Evolutionary conservation across 2,888 invertebrate genomes (phyloP).

Genomic region (Andrena chrysosceles): DNA sequence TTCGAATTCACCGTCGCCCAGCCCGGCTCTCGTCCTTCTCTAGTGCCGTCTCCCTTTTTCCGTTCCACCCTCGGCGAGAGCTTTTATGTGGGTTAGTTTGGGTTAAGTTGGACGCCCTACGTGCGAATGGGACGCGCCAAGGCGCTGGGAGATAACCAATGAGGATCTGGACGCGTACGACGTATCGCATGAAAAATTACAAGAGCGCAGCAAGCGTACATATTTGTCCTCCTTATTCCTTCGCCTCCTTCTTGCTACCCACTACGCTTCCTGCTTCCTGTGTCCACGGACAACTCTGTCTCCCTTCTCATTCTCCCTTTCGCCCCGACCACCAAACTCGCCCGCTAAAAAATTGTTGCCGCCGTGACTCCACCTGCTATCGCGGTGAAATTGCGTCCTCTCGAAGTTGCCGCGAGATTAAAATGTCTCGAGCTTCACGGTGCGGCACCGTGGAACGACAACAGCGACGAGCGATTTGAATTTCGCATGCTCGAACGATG

Average conservation of each 20-base stretch:
- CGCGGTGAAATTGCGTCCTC: constrained; percentile 66
- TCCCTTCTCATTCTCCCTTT: constrained; percentile 31
- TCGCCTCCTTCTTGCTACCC: constrained; percentile 28
- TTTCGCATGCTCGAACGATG: constrained; percentile 50
- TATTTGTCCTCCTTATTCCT: constrained; percentile 28
- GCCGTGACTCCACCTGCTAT: constrained; percentile 57
- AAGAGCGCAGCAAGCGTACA: constrained; percentile 39
- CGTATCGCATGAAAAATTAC: constrained; percentile 77
- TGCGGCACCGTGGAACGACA: constrained; percentile 14
- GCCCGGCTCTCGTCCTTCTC: constrained; percentile 25
- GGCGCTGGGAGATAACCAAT: constrained; percentile 69
- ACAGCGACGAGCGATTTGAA: constrained; percentile 53
- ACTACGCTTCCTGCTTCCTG: constrained; percentile 36
- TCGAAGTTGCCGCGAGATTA: constrained; percentile 67
- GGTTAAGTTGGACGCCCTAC: constrained; percentile 57
- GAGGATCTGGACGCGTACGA: constrained; percentile 59
- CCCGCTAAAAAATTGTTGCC: constrained; percentile 52
- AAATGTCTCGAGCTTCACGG: constrained; percentile 60
- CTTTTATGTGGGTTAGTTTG: constrained; percentile 55
- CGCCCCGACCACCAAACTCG: constrained; percentile 54
- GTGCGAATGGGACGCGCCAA: constrained; percentile 68
- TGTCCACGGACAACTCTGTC: neutral
- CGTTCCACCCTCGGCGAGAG: constrained; percentile 30
- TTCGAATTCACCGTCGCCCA: constrained; percentile 52
- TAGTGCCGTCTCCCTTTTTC: constrained; percentile 15